Base-by-base conservation (phyloP, 2,113 vertebrate species). In the Gymnobelideus leadbeateri region DNA sequence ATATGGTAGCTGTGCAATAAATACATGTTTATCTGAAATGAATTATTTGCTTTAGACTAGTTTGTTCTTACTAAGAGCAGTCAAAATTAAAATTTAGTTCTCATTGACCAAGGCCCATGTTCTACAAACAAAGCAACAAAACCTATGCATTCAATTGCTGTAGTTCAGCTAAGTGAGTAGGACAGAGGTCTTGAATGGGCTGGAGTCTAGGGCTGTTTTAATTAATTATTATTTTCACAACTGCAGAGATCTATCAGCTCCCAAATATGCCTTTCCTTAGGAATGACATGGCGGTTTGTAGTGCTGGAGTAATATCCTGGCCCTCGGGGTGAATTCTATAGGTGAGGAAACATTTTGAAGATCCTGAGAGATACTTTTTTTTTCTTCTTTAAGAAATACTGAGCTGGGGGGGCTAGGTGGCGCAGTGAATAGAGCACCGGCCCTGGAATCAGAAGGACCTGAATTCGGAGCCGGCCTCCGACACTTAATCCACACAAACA, bases 51-150 rank as follows among this genome's bases (percentile, higher is more conserved):
- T 55, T 77, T n/a, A 47, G 37, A 52, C 31, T 57, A 95, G 92
- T 90, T 51, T 96, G 90, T 93, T 92, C 95, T 96, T 95, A 93
- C 90, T 93, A 95, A 95, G 19, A 26, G 37, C 57, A 94, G 93
- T 61, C 21, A 91, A 96, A 96, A 95, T 25, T 93, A 91, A 96
- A 68, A 92, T 5, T 8, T 55, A 43, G 6, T 84, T 84, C 37
- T n/a, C 6, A 3, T 84, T 84, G 68, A 84, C 9, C 9, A 77
- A 93, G 68, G 92, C 47, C 92, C 37, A 7, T 91, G 50, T 92
- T 95, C 92, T 53, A 96, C 89, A 37, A 54, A 93, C 68, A 93
- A 96, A 95, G 19, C 12, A 54, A 68, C 10, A 31, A 12, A 37
- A 51, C 89, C 92, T 57, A 55, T 91, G 84, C 16, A 8, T 84